A percentile compares a stretch with the other conserved stretches of the same genome.
These are phyloP conservation scores for Tragelaphus strepsiceros DNA, from an alignment of 2,113 vertebrate genomes.

Conservation along the genomic window DNA sequence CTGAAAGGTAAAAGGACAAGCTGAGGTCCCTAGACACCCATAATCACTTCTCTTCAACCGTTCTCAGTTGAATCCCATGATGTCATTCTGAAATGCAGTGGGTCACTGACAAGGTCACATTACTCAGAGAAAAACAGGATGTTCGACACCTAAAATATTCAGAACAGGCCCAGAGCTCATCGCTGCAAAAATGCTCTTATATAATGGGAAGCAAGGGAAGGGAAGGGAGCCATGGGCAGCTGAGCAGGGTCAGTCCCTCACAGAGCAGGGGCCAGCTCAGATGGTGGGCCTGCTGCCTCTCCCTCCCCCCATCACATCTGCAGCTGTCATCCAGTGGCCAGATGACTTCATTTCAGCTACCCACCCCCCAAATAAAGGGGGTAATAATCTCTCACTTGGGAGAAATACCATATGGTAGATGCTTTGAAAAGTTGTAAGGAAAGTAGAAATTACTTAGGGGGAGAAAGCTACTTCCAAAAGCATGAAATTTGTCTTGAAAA, in stretches of 20 bases:
- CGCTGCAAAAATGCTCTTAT: constrained; percentile 49
- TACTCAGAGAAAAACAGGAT: constrained; percentile 75
- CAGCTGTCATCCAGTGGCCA: constrained; percentile 64
- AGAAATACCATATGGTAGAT: constrained; percentile 63
- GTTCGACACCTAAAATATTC: constrained; percentile 75
- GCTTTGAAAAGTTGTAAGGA: constrained; percentile 66
- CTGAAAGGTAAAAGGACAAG: constrained; percentile 52
- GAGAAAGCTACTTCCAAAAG: constrained; percentile 24
- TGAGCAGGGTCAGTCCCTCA: not conserved
- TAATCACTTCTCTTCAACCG: constrained; percentile 44
- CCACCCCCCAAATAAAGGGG: constrained; percentile 16
- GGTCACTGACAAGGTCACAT: constrained; percentile 71
- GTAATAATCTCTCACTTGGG: constrained; percentile 53
- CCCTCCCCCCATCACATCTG: not conserved
- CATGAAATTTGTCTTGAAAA: constrained; percentile 60
- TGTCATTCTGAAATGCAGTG: constrained; percentile 65
- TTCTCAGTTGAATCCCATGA: constrained; percentile 69
- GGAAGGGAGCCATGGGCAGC: not conserved
- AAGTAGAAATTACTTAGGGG: constrained; percentile 41
- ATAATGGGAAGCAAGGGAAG: constrained; percentile 34
- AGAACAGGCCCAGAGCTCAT: constrained; percentile 56
- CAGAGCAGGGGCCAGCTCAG: not conserved
- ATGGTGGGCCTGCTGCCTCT: not conserved
- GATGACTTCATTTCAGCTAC: constrained; percentile 66
- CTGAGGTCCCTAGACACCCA: constrained; percentile 43